Evolutionary conservation across 2,888 invertebrate species (phyloP).

Genomic region (Drosophila mulleri): DNA sequence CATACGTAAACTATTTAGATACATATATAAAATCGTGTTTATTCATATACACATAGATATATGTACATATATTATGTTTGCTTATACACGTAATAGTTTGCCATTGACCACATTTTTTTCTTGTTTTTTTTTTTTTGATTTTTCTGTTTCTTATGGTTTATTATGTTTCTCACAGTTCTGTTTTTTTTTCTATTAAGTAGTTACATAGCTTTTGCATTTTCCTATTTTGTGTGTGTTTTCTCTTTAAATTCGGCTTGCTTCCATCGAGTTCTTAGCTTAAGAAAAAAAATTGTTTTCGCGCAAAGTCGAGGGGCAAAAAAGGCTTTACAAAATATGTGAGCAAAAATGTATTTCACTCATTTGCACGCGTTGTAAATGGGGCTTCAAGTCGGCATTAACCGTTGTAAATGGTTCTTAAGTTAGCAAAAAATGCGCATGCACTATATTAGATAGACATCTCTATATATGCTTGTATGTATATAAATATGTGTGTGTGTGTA

Average conservation of each 20-base stretch:
- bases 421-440: constrained; percentile 15
- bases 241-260: constrained; percentile 69
- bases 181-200: constrained; percentile 20
- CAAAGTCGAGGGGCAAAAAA: constrained; percentile 13
- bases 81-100: constrained; percentile 75
- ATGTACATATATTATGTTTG: constrained; percentile 29
- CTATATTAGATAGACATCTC: constrained; percentile 1
- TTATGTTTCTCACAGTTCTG: constrained; percentile 40
- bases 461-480: neutral
- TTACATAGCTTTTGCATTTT: constrained; percentile 6
- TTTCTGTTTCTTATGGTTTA: constrained; percentile 7
- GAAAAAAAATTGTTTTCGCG: constrained; percentile 26
- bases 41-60: constrained; percentile 32
- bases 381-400: neutral
- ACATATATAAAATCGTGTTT: constrained; percentile 58
- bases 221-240: constrained; percentile 1
- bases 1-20: constrained; percentile 35
- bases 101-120: constrained; percentile 60
- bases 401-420: constrained; percentile 17
- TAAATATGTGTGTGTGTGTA: neutral
- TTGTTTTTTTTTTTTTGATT: constrained; percentile 2
- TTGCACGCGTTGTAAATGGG: constrained; percentile 5
- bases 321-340: constrained; percentile 1
- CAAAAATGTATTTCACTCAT: neutral
- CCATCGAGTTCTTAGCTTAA: constrained; percentile 26